Percentiles rank a stretch among this genome's conserved stretches.
These are phyloP conservation scores for Cirrhinus mrigala DNA, from an alignment of 2,797 vertebrate genomes.

Conservation along the genomic window DNA sequence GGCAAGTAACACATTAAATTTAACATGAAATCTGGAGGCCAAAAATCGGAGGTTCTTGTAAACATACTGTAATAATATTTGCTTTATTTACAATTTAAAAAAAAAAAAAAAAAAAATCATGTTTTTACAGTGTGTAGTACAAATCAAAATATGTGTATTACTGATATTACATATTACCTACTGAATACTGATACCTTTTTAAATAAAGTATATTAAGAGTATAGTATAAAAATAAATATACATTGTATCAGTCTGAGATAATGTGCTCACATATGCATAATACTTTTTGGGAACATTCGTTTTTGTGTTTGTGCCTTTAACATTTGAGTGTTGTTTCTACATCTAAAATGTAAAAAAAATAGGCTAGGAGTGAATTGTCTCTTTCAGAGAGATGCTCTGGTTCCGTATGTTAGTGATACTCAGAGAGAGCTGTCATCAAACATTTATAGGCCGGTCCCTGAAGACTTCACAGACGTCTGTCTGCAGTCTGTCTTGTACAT, in stretches of 20 bases:
- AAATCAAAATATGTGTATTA: not conserved
- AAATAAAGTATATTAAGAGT: not conserved
- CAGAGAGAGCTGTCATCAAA: conserved; percentile 34
- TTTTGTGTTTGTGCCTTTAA: not conserved
- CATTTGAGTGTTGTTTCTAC: not conserved
- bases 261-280: not conserved
- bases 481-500: conserved; percentile 19
- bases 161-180: not conserved
- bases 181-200: conserved; percentile 11
- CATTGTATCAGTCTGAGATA: not conserved
- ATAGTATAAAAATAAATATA: no score
- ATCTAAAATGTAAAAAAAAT: not conserved
- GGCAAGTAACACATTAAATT: not conserved
- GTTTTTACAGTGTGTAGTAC: not conserved
- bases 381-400: conserved; percentile 27
- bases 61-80: not conserved
- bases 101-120: not conserved
- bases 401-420: conserved; percentile 31
- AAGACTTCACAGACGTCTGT: conserved; percentile 26
- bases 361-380: not conserved
- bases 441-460: conserved; percentile 45
- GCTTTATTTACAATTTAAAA: not conserved
- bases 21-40: not conserved
- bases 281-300: not conserved
- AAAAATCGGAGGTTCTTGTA: not conserved